Evolutionary conservation across 2,888 invertebrate genomes (phyloP).

Genomic region (Drosophila kambysellisi): DNA sequence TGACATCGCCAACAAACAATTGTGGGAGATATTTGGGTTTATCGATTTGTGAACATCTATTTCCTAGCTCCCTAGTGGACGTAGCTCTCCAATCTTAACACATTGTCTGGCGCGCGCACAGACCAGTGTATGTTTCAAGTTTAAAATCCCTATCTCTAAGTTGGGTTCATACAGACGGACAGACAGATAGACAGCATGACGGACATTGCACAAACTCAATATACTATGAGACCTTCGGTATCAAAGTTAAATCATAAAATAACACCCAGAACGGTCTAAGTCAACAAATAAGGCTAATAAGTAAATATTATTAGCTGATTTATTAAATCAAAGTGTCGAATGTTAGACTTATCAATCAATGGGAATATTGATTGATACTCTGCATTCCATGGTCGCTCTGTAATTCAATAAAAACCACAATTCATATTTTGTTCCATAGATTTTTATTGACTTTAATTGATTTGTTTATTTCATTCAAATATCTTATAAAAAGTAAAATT

Average conservation of each 20-base stretch:
- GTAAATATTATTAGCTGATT: neutral
- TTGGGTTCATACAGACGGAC: neutral
- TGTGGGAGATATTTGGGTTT: neutral
- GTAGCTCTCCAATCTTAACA: neutral
- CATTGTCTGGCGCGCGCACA: neutral
- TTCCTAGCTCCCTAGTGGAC: neutral
- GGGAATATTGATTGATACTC: neutral
- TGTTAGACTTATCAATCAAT: neutral
- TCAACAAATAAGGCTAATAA: neutral
- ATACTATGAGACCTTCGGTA: too few relatives aligned
- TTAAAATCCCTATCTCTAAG: neutral
- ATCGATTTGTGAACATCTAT: neutral
- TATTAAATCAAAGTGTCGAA: neutral
- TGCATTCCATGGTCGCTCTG: too few relatives aligned
- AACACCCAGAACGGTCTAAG: neutral
- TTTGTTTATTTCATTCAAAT: conserved; percentile 68
- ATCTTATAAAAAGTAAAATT: conserved; percentile 77
- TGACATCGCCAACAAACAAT: neutral
- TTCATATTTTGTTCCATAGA: conserved; percentile 29
- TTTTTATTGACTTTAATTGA: conserved; percentile 64
- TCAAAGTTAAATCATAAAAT: too few relatives aligned
- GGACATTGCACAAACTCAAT: too few relatives aligned
- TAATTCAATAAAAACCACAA: neutral
- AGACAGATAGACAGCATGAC: neutral
- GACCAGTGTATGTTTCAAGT: neutral